phyloP scores from a whole-genome alignment of 2,113 vertebrate species.

The Archilochus colubris region DNA sequence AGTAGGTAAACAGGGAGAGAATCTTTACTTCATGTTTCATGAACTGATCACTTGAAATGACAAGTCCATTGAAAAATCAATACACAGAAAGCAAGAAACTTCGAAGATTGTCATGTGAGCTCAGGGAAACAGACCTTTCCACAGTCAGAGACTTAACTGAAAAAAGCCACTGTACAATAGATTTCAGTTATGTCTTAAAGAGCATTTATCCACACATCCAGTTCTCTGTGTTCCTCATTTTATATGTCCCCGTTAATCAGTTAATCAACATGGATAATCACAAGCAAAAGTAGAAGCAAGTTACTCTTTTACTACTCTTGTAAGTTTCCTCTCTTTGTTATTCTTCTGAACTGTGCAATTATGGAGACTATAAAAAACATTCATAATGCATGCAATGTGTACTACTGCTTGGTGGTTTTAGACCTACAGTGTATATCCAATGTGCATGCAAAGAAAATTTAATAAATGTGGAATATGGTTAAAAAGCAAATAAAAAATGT shows the following conservation, averaged over 20 bases:
- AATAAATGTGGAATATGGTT: not conserved
- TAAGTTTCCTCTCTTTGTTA: not conserved
- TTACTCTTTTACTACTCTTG: not conserved
- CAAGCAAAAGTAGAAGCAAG: not conserved
- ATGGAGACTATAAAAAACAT: not conserved
- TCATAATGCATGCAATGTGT: not conserved
- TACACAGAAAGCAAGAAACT: not conserved
- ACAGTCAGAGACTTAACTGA: not conserved
- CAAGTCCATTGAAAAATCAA: not conserved
- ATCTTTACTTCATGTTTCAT: not conserved
- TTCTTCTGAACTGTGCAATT: not conserved
- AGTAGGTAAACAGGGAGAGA: not conserved
- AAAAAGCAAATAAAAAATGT: not conserved
- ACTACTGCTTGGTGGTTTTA: accelerated
- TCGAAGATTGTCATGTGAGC: not conserved
- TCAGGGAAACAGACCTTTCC: not conserved
- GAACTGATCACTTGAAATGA: constrained; percentile 16
- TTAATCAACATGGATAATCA: not conserved
- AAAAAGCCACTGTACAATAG: not conserved
- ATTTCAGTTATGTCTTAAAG: not conserved
- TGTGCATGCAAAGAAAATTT: not conserved
- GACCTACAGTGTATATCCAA: not conserved
- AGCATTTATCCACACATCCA: not conserved
- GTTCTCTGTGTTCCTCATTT: not conserved
- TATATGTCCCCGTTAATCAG: not conserved